phyloP scores from a whole-genome alignment of 2,113 vertebrate species.

The Ameiurus melas region DNA sequence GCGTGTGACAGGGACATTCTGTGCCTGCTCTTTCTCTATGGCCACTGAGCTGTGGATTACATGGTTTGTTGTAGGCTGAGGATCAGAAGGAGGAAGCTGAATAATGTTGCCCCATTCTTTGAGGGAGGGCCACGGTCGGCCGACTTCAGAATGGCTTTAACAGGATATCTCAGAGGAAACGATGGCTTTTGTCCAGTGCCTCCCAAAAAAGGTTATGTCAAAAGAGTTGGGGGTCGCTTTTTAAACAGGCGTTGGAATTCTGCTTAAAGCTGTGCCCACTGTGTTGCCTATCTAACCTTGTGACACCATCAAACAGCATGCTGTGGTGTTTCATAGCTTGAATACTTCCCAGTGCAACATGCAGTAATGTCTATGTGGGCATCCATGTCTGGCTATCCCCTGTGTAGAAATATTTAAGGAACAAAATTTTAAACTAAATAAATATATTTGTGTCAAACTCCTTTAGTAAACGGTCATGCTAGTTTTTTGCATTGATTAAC shows the following conservation, averaged over 20 bases:
- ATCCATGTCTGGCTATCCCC: constrained; percentile 56
- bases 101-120: constrained; percentile 77
- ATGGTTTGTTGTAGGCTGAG: constrained; percentile 77
- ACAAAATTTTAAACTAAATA: background rate
- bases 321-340: constrained; percentile 64
- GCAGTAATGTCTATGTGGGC: constrained; percentile 67
- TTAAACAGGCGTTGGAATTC: constrained; percentile 74
- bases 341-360: constrained; percentile 68
- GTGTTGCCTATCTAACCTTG: constrained; percentile 71
- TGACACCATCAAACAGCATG: constrained; percentile 74
- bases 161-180: constrained; percentile 80
- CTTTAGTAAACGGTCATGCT: constrained; percentile 19
- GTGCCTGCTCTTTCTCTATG: constrained; percentile 72
- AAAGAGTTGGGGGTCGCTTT: constrained; percentile 71
- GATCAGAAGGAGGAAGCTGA: constrained; percentile 80
- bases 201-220: constrained; percentile 66
- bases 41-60: constrained; percentile 78
- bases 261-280: constrained; percentile 71
- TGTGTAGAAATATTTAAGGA: constrained; percentile 57
- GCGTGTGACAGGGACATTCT: constrained; percentile 67
- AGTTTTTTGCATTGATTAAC: constrained; percentile 9
- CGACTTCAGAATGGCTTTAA: constrained; percentile 77
- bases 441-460: background rate
- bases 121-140: constrained; percentile 74
- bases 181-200: constrained; percentile 75